Evolutionary conservation across 2,888 invertebrate species (phyloP).

Genomic region (Gryllus longicercus): DNA sequence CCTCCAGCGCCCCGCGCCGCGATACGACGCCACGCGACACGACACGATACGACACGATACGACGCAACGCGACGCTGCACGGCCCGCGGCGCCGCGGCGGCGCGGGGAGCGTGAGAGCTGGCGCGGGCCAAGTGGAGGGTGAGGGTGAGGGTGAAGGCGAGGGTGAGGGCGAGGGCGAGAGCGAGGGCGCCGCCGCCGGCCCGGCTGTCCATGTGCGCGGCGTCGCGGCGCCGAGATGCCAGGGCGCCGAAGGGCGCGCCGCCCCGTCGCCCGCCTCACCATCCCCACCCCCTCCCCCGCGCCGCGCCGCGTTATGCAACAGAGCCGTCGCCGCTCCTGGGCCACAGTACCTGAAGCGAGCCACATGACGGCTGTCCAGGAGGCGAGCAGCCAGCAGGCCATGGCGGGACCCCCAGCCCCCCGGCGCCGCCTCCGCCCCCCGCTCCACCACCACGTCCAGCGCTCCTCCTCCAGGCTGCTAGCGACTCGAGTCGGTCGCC

Average conservation of each 20-base stretch:
- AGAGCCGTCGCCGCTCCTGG: neutral
- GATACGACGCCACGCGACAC: neutral
- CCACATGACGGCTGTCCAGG: slow-evolving; percentile 17
- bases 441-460: slow-evolving; percentile 1
- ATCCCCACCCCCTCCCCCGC: no score
- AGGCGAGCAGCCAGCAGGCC: slow-evolving; percentile 17
- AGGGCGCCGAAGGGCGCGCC: neutral
- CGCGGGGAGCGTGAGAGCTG: no score
- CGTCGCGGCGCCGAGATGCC: neutral
- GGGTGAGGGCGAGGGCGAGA: no score
- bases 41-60: no score
- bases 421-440: slow-evolving; percentile 1
- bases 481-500: neutral
- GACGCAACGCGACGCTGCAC: no score
- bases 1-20: neutral
- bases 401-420: slow-evolving; percentile 9
- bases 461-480: slow-evolving; percentile 10
- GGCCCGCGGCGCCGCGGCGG: no score
- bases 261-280: no score
- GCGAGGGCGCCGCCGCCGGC: neutral
- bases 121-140: no score
- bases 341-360: neutral
- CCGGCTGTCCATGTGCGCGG: neutral
- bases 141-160: no score
- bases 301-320: neutral